A percentile compares a stretch with the other conserved stretches of the same genome.
Evolutionary conservation across 2,888 invertebrate genomes (phyloP).

Genomic region (Dicyrtoma fusca): DNA sequence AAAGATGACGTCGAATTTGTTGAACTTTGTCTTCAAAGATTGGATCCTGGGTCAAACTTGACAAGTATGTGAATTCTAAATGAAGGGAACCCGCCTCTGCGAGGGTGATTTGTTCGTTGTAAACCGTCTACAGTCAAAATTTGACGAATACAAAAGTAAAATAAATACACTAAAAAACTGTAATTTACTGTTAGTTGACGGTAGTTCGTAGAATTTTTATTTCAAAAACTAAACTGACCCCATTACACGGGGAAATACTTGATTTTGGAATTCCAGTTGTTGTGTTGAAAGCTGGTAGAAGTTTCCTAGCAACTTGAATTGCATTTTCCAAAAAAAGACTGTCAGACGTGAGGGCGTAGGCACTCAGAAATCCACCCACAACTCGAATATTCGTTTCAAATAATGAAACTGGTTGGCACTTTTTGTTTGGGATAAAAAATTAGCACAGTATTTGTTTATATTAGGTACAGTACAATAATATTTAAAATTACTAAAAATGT

Average conservation of each 20-base stretch:
- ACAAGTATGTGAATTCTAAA: constrained; percentile 93
- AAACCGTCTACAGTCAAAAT: too few relatives aligned
- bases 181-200: too few relatives aligned
- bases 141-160: too few relatives aligned
- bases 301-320: constrained; percentile 83
- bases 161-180: too few relatives aligned
- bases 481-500: not conserved
- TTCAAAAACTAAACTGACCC: too few relatives aligned
- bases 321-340: constrained; percentile 90
- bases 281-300: constrained; percentile 95
- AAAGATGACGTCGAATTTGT: constrained; percentile 65
- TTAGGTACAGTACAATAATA: not conserved
- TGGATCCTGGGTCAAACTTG: constrained; percentile 89
- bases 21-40: constrained; percentile 84
- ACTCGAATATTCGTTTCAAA: constrained; percentile 96
- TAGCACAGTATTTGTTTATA: constrained; percentile 5
- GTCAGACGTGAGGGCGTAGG: constrained; percentile 93
- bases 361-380: constrained; percentile 89
- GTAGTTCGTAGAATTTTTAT: too few relatives aligned
- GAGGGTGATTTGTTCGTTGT: constrained; percentile 66
- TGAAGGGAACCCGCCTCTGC: constrained; percentile 97
- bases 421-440: too few relatives aligned
- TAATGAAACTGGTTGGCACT: constrained; percentile 71
- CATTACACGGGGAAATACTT: constrained; percentile 32
- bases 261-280: constrained; percentile 85